Evolutionary conservation across 2,113 vertebrate species (phyloP), one percentile per base, ranked within the genome.

Genomic region (Ptyas mucosa): DNA sequence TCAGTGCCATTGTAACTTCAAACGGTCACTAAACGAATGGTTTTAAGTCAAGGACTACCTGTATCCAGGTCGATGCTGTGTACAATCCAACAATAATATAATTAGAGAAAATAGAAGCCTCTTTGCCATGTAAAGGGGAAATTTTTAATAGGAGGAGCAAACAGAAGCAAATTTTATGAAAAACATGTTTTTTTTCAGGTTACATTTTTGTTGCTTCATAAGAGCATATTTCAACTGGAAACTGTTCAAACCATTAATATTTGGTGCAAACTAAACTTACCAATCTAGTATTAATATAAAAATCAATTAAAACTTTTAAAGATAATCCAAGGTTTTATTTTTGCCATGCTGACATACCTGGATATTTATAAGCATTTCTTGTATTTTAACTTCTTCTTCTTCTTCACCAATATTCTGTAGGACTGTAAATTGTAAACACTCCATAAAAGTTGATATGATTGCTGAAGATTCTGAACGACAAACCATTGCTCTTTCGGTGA

Each of bases 401-500:
- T 97, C 97, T 4, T 98, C 94, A 0, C 96, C 98, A 14, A 93
- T 85, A n/a, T 98, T 97, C 55, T 98, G 98, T 0, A 98, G 96
- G 26, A 99, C 52, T 91, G 98, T 97, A 95, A 98, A 99, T 89
- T 98, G 98, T 90, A 99, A 96, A 89, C 99, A 99, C 91, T 99
- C 99, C 94, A 99, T 98, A 64, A 98, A 97, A 2, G 98, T 97
- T 34, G 97, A 96, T 95, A 98, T 92, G 75, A 99, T 97, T 3
- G 98, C 98, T 5, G 98, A 98, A 92, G 97, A 98, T 93, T 99
- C 99, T 6, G 98, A 98, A 43, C 97, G 97, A 95, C 99, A 99
- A 88, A 96, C 85, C 81, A 95, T 61, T 1, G 98, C 98, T 93
- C 98, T 98, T 90, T 99, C 99, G 85, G 97, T 98, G 24, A 98